These are phyloP conservation scores for Silurus glanis DNA, from an alignment of 2,113 vertebrate genomes.

Conservation along the genomic window DNA sequence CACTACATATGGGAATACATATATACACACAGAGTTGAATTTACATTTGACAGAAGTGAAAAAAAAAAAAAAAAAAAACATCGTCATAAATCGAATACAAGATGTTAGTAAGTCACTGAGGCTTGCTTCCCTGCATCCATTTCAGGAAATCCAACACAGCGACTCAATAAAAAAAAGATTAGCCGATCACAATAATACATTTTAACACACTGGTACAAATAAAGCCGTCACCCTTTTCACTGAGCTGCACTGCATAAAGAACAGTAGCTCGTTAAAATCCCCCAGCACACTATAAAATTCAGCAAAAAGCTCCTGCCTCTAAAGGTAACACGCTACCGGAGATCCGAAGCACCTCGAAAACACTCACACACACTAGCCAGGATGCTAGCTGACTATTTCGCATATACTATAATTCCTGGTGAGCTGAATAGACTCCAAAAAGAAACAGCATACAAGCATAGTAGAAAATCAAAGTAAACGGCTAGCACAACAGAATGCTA, in stretches of 20 bases:
- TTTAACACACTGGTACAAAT: slow-evolving; percentile 16
- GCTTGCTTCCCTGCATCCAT: slow-evolving; percentile 17
- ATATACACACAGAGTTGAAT: slow-evolving; percentile 10
- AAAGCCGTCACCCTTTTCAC: slow-evolving; percentile 31
- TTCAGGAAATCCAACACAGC: slow-evolving; percentile 7
- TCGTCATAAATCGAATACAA: slow-evolving; percentile 10
- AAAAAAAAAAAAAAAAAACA: background rate
- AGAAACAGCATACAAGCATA: background rate
- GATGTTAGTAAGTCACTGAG: background rate
- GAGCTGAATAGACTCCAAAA: background rate
- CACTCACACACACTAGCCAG: background rate
- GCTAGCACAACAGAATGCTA: background rate
- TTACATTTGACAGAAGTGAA: background rate
- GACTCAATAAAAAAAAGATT: slow-evolving; percentile 21
- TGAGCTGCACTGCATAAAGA: slow-evolving; percentile 26
- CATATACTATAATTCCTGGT: background rate
- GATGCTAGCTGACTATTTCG: background rate
- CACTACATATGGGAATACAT: background rate
- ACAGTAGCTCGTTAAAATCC: slow-evolving; percentile 26
- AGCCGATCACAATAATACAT: slow-evolving; percentile 20
- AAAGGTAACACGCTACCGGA: background rate
- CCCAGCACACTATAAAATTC: slow-evolving; percentile 13
- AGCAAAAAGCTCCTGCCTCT: background rate
- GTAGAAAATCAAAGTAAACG: background rate
- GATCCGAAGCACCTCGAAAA: background rate